These are phyloP conservation scores for Prorops nasuta DNA, from an alignment of 1,140 invertebrate species.

Conservation along the genomic window DNA sequence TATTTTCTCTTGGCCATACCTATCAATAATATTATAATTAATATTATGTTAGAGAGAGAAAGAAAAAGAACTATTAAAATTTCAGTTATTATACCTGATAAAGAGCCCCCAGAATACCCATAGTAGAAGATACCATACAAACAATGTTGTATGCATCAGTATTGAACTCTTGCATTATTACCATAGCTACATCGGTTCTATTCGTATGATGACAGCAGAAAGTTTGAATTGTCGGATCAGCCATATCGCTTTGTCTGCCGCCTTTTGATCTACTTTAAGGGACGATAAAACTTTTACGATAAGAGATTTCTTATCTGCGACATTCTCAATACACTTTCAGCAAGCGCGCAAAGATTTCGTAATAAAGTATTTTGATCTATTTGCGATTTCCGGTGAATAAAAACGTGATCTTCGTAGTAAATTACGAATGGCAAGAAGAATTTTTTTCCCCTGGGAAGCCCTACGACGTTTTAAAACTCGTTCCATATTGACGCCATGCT, in stretches of 20 bases:
- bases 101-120: conserved; percentile 71
- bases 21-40: conserved; percentile 30
- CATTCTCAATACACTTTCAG: too few relatives aligned
- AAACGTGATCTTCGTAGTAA: too few relatives aligned
- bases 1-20: conserved; percentile 56
- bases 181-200: conserved; percentile 60
- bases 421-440: too few relatives aligned
- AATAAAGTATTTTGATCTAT: too few relatives aligned
- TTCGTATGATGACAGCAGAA: conserved; percentile 73
- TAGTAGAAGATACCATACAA: conserved; percentile 68
- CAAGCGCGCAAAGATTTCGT: too few relatives aligned
- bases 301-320: not conserved
- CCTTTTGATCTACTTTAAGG: not conserved
- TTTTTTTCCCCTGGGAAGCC: not conserved
- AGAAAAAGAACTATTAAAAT: too few relatives aligned
- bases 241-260: conserved; percentile 55
- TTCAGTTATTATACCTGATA: conserved; percentile 64
- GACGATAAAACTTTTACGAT: not conserved
- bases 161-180: conserved; percentile 69
- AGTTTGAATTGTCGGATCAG: conserved; percentile 77
- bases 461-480: not conserved
- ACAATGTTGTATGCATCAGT: conserved; percentile 70
- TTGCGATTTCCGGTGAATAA: too few relatives aligned
- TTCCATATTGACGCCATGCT: not conserved
- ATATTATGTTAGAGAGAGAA: not conserved